These are phyloP conservation scores for Lasioglossum leucozonium DNA, from an alignment of 2,888 invertebrate species.

Conservation along the genomic window DNA sequence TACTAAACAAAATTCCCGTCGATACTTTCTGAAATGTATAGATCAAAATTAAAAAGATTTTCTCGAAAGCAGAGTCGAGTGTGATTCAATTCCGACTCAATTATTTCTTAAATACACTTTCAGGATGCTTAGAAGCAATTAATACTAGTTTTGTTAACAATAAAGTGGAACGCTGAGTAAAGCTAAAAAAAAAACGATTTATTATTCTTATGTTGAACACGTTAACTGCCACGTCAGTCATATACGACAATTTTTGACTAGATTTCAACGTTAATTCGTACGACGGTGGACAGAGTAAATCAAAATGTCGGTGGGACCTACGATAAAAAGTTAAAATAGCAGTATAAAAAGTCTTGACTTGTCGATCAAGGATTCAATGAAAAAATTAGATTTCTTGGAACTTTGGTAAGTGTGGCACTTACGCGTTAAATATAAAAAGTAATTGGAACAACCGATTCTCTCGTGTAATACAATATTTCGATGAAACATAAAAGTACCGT, in stretches of 20 bases:
- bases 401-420: not conserved
- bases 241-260: not conserved
- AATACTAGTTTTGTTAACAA: not conserved
- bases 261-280: not conserved
- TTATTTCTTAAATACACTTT: not conserved
- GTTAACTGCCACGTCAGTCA: not conserved
- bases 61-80: not conserved
- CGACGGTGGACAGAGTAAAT: not conserved
- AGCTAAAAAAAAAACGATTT: not conserved
- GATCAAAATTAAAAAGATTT: not conserved
- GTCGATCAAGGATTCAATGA: not conserved
- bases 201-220: not conserved
- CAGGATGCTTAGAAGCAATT: not conserved
- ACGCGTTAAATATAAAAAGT: too few relatives aligned
- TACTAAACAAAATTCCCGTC: not conserved
- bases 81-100: not conserved
- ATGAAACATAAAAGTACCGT: not conserved
- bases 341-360: not conserved
- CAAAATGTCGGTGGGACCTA: too few relatives aligned
- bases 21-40: not conserved
- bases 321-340: not conserved
- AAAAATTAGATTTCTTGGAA: not conserved
- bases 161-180: not conserved
- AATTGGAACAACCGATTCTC: too few relatives aligned
- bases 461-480: not conserved